Base-by-base conservation (phyloP, 1,140 invertebrate genomes). In the Drosophila leontia region DNA sequence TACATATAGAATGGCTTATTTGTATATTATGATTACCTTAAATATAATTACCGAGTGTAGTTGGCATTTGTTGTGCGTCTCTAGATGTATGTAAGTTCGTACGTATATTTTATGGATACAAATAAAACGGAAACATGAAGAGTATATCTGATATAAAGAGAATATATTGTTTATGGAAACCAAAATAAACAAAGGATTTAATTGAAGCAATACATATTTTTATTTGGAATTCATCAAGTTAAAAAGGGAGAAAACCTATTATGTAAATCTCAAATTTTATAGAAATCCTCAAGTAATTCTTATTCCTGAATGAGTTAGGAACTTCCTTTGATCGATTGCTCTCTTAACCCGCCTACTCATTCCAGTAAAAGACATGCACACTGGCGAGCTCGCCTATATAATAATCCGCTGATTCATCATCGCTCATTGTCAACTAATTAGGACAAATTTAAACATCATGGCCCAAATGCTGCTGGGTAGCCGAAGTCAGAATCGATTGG, bases 351-450 rank as follows among this genome's bases (percentile, higher is more conserved):
- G 29, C 65, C 65, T 48, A 72, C 42, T 19, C 29, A 2, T 41
- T 29, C 29, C 19, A 26, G 29, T 13, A 47, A 19, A 41, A 56
- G 13, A 32, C 26, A 9, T 23, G 15, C 35, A 23, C 42, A n/a
- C 58, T 64, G 12, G 17, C 17, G 35, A 17, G 29, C 50, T 29
- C 29, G 35, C 15, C 51, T 35, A 57, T 45, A 9, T 53, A 19
- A 17, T 13, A 59, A 72, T 76, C 42, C 55, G 85, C 86, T 85
- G 81, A 90, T 71, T 90, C 86, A 90, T 85, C 78, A 83, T 85
- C 68, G 63, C 64, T 68, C 85, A 87, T 84, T 87, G 83, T 81
- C 84, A 92, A 76, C 87, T 92, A 92, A 92, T 92, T 92, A 90
- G 86, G 84, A 92, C 87, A 88, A 92, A 82, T 91, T 92, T 91